Base-by-base conservation (phyloP, 2,888 invertebrate genomes). In the Rhamphomyia laevipes region DNA sequence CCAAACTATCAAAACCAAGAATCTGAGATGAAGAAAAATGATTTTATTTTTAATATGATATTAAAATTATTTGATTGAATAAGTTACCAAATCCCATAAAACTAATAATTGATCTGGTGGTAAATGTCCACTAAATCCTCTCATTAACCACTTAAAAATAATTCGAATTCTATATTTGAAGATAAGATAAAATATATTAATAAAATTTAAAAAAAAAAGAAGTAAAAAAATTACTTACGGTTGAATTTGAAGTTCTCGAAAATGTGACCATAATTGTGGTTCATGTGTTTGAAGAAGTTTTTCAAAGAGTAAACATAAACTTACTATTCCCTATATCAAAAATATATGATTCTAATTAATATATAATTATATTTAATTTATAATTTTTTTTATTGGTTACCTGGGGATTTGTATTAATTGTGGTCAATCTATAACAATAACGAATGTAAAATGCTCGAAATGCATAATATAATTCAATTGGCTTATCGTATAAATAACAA, bases 111-210 rank as follows among this genome's bases (percentile, higher is more conserved):
- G 94, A 62, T 93, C 92, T 0, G 92, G 92, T 0, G 91, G 86
- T 44, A 96, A 73, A 63, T 92, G 92, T 0, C 96, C 96, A 60
- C 94, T 93, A 67, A 95, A 96, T 2, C 90, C 95, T 55, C 94
- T 76, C 84, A 96, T 94, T 43, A 96, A 70, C 95, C 96, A 96
- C 69, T 95, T 94, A 67, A 95, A 93, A 2, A 92, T 91, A 23
- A 95, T 82, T 60, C 86, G 79, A 47, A 95, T 77, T 3, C 94
- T 95, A 59, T 53, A 64, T 61, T 41, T 30, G 49, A 38, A 23
- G 53, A 54, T 44, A 31, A 46, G n/a, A n/a, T n/a, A n/a, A n/a
- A n/a, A n/a, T n/a, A n/a, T n/a, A n/a, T 48, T 43, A 21, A 46
- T 27, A 27, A 21, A 15, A n/a, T 7, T 7, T 6, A n/a, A 18